phyloP scores from a whole-genome alignment of 2,113 vertebrate species.

The Lichenostomus cassidix region DNA sequence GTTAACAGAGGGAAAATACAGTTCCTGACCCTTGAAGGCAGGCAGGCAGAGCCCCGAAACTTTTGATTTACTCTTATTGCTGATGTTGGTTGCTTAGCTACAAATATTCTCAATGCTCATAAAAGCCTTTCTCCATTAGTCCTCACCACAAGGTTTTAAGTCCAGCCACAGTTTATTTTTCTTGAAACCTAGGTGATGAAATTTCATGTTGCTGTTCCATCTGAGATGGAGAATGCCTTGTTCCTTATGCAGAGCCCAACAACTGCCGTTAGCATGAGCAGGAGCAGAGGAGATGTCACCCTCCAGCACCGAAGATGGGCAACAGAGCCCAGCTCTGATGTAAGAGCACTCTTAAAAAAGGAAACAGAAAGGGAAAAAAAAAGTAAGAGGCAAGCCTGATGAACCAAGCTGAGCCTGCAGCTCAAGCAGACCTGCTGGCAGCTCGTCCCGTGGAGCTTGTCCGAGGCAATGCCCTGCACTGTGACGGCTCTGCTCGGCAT shows the following conservation, averaged over 20 bases:
- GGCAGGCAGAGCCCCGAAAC: constrained; percentile 50
- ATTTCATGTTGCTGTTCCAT: background rate
- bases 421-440: background rate
- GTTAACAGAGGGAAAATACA: constrained; percentile 48
- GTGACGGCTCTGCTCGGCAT: accelerated
- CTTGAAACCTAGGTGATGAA: constrained; percentile 54
- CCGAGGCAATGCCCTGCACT: accelerated
- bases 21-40: constrained; percentile 52
- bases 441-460: accelerated
- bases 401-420: background rate
- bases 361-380: background rate
- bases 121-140: constrained; percentile 13
- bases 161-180: constrained; percentile 54
- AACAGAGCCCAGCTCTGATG: background rate
- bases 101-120: constrained; percentile 46
- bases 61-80: constrained; percentile 59
- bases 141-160: background rate
- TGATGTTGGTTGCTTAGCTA: constrained; percentile 56
- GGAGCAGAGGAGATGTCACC: background rate
- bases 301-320: background rate
- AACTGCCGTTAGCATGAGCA: background rate
- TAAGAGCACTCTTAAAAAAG: background rate
- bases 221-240: background rate
- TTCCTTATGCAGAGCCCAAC: background rate
- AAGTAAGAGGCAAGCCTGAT: background rate